These are phyloP conservation scores for Pipistrellus pygmaeus DNA, from an alignment of 2,797 vertebrate species.

Conservation along the genomic window DNA sequence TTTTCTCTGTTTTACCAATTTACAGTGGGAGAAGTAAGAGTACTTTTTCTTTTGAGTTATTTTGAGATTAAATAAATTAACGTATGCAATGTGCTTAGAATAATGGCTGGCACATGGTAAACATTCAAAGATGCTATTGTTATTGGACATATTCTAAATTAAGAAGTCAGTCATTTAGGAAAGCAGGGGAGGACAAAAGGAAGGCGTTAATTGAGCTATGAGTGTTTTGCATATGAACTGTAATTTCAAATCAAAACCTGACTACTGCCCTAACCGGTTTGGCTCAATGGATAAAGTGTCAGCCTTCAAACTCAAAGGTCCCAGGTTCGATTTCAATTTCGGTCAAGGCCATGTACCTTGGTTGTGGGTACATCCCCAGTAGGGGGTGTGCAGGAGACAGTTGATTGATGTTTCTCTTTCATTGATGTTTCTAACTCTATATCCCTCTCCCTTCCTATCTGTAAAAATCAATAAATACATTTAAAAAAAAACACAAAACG, in stretches of 20 bases:
- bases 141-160: conserved; percentile 56
- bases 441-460: too few relatives aligned
- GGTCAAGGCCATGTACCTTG: too few relatives aligned
- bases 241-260: conserved; percentile 27
- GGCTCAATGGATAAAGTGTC: too few relatives aligned
- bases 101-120: background rate
- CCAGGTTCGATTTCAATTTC: too few relatives aligned
- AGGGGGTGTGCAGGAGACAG: too few relatives aligned
- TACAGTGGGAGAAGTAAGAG: background rate
- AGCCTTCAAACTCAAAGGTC: too few relatives aligned
- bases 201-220: conserved; percentile 53
- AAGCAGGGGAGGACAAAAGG: conserved; percentile 20
- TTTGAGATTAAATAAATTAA: conserved; percentile 49
- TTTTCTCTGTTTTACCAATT: background rate
- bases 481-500: background rate
- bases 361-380: too few relatives aligned
- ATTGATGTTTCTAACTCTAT: too few relatives aligned
- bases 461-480: too few relatives aligned
- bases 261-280: background rate
- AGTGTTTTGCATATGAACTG: background rate
- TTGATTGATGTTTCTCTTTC: too few relatives aligned
- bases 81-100: background rate
- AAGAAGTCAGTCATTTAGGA: conserved; percentile 50
- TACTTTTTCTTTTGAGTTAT: background rate
- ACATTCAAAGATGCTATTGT: conserved; percentile 46